These are phyloP conservation scores for Oryzias dopingdopingensis DNA, from an alignment of 2,797 vertebrate species.

Conservation along the genomic window DNA sequence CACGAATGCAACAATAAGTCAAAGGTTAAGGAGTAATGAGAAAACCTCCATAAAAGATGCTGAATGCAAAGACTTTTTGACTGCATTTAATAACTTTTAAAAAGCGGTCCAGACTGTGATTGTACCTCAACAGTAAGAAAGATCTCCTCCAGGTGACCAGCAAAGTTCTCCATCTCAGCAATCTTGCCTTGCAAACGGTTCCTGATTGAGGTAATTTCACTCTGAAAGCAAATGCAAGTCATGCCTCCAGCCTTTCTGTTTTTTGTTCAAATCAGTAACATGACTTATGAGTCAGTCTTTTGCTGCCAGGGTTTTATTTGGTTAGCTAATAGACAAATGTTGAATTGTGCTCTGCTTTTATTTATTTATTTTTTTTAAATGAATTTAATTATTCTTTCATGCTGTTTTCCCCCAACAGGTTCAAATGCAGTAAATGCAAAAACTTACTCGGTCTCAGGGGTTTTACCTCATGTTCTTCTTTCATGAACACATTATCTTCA, in stretches of 20 bases:
- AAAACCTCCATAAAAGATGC: too few species aligned
- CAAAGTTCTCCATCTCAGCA: conserved; percentile 90
- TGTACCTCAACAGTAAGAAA: conserved; percentile 95
- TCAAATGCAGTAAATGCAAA: too few species aligned
- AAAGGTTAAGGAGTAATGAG: too few species aligned
- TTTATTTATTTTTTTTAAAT: too few species aligned
- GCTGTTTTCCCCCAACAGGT: too few species aligned
- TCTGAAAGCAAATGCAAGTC: conserved; percentile 62
- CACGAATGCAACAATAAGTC: too few species aligned
- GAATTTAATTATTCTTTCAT: too few species aligned
- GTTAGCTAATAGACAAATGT: too few species aligned
- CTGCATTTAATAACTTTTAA: neutral
- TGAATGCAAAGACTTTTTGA: too few species aligned
- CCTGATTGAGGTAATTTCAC: conserved; percentile 78
- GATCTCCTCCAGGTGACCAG: conserved; percentile 93
- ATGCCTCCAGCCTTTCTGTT: neutral
- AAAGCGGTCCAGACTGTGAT: neutral
- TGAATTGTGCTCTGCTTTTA: too few species aligned
- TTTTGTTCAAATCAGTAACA: conserved; percentile 11
- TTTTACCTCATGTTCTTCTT: conserved; percentile 46
- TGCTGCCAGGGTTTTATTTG: neutral
- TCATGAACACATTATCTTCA: conserved; percentile 56
- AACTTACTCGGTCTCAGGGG: neutral
- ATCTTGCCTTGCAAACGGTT: conserved; percentile 85
- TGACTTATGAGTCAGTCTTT: neutral